Base-by-base conservation (phyloP, 23 tunicate species). In the Trididemnum clinides region DNA sequence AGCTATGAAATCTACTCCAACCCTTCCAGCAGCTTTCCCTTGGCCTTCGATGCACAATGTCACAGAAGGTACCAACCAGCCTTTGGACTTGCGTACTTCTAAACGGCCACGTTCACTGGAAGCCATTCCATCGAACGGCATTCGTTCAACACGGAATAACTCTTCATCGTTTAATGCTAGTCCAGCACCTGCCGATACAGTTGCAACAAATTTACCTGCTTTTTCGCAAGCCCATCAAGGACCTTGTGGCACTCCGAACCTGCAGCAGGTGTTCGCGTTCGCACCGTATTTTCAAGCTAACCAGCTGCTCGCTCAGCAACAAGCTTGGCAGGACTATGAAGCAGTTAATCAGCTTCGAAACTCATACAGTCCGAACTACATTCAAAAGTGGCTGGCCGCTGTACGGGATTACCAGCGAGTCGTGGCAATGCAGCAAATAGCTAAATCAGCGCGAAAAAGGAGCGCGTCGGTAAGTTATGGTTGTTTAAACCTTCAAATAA, bases 11-110 rank as follows among this genome's bases (percentile, higher is more conserved):
- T 26, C 18, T 12, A 21, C 27, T 6, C 18, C 23, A 19, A 66
- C 10, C 6, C 5, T 37, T 29, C 37, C 4, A 29, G 7, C 37
- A 2, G 37, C 37, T 28, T 5, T 23, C 5, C 75, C 75, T 10
- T 21, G 21, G 4, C 23, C 3, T 4, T 12, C 25, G 3, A 36
- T 37, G 10, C 10, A 36, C 7, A 32, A 6, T 6, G 18, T 62
- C 21, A 19, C 26, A 19, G 75, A 66, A 15, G 37, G 30, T 66
- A 3, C 37, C 5, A 87, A 33, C 32, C 91, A 87, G 57, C 91
- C 91, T 30, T 72, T 87, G 4, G 91, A 87, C 50, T 69, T 87
- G 34, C 70, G 81, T 36, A 87, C 91, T 26, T 77, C 78, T 22
- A 86, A 64, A 33, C 39, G 63, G 31, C 31, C 77, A 34, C 90